A percentile compares a stretch with the other conserved stretches of the same genome.
These are phyloP conservation scores for Sebastiscus albofasciatus DNA, from an alignment of 2,797 vertebrate species.

Conservation along the genomic window DNA sequence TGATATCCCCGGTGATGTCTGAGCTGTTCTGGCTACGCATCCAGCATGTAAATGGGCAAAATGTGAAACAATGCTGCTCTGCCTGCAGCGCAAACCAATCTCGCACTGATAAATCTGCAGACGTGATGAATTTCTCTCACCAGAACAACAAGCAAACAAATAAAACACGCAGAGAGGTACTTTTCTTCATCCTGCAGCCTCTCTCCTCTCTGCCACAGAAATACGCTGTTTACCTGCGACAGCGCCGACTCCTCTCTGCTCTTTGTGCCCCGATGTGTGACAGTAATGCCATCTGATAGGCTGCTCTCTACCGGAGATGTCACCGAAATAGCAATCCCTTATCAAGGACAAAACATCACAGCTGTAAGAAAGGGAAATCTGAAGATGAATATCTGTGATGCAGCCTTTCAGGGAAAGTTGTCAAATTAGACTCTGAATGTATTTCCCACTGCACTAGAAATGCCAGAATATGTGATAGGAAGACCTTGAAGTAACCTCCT, in stretches of 20 bases:
- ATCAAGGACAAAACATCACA: conserved; percentile 41
- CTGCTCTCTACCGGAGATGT: conserved; percentile 32
- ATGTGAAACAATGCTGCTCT: not conserved
- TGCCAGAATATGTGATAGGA: not conserved
- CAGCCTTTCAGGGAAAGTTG: conserved; percentile 40
- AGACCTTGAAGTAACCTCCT: conserved; percentile 56
- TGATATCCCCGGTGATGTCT: not conserved
- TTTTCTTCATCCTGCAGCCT: not conserved
- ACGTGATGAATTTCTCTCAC: not conserved
- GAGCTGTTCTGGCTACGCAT: not conserved
- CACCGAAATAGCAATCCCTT: conserved; percentile 26
- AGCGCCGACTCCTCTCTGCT: conserved; percentile 15
- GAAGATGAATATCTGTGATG: conserved; percentile 23
- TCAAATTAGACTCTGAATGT: conserved; percentile 23
- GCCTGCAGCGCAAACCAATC: not conserved
- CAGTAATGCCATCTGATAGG: conserved; percentile 45
- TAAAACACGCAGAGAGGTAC: not conserved
- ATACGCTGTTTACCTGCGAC: conserved; percentile 21
- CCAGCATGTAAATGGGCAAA: not conserved
- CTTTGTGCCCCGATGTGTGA: conserved; percentile 32
- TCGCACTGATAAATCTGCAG: not conserved
- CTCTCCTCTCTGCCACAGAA: not conserved
- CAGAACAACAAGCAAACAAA: not conserved
- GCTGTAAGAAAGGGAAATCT: not conserved
- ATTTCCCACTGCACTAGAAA: conserved; percentile 19